These are phyloP conservation scores for Caenorhabditis imperialis DNA, from an alignment of 2,888 invertebrate genomes.

Conservation along the genomic window DNA sequence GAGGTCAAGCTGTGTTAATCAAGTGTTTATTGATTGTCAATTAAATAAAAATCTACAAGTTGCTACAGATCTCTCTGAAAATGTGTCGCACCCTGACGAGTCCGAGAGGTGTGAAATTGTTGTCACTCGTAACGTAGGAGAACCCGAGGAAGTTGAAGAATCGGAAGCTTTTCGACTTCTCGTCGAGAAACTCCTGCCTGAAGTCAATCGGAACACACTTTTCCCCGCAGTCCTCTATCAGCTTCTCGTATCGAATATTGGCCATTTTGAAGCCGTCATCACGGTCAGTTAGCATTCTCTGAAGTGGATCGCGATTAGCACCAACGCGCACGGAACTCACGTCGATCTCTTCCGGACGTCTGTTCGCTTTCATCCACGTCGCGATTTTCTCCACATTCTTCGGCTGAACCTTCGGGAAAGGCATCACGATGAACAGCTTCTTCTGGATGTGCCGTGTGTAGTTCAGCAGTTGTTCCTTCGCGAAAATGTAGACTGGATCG, in stretches of 20 bases:
- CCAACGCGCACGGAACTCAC: background rate
- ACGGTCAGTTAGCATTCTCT: background rate
- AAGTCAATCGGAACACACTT: constrained; percentile 12
- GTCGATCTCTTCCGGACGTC: background rate
- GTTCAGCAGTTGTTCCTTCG: constrained; percentile 1
- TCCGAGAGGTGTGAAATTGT: constrained; percentile 14
- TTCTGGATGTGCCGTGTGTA: constrained; percentile 3
- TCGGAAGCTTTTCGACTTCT: constrained; percentile 9
- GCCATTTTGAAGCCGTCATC: constrained; percentile 12
- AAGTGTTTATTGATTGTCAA: background rate
- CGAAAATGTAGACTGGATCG: constrained; percentile 4
- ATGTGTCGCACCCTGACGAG: constrained; percentile 10
- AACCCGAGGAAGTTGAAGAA: constrained; percentile 11
- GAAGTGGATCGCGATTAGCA: background rate
- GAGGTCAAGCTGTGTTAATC: constrained; percentile 25
- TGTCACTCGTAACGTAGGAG: constrained; percentile 2
- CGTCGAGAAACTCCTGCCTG: constrained; percentile 4
- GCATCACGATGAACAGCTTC: constrained; percentile 1
- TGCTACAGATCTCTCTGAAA: constrained; percentile 8
- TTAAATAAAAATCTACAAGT: too few species aligned
- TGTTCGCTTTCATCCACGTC: constrained; percentile 3
- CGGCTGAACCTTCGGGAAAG: background rate
- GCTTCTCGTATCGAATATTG: background rate
- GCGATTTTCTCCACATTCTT: constrained; percentile 4
- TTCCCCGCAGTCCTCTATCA: constrained; percentile 8